Conservation (phyloP, 2,797 vertebrate species). For the Denticeps clupeoides region DNA sequence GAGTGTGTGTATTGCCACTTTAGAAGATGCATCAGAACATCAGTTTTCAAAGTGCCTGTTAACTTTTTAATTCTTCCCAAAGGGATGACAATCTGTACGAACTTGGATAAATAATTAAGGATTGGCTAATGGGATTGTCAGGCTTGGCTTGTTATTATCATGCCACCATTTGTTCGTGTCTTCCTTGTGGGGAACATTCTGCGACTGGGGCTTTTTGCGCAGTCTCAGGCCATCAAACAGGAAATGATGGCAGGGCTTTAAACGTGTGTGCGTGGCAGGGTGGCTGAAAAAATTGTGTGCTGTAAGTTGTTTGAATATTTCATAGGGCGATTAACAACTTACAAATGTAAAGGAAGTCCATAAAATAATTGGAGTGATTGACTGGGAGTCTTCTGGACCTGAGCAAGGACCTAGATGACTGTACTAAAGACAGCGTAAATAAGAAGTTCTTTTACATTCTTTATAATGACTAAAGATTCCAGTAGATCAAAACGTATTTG, state of each 20-base stretch:
- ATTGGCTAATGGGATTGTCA: constrained; percentile 22
- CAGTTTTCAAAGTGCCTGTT: constrained; percentile 20
- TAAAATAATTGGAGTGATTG: no score
- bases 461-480: no score
- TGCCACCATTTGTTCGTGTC: constrained; percentile 16
- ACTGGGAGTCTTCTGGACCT: no score
- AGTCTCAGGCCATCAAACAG: background rate
- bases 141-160: constrained; percentile 19
- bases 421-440: no score
- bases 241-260: background rate
- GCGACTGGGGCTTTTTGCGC: constrained; percentile 9
- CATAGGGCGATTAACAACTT: no score
- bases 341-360: no score
- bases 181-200: constrained; percentile 1
- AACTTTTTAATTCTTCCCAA: constrained; percentile 28
- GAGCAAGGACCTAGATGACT: no score
- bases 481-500: no score
- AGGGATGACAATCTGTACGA: constrained; percentile 22
- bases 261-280: no score
- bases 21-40: constrained; percentile 14
- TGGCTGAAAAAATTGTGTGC: no score
- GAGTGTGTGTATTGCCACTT: background rate
- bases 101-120: constrained; percentile 25
- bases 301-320: no score
- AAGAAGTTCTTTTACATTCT: no score